phyloP scores from a whole-genome alignment of 2,113 vertebrate genomes.

The Phyllostomus discolor region DNA sequence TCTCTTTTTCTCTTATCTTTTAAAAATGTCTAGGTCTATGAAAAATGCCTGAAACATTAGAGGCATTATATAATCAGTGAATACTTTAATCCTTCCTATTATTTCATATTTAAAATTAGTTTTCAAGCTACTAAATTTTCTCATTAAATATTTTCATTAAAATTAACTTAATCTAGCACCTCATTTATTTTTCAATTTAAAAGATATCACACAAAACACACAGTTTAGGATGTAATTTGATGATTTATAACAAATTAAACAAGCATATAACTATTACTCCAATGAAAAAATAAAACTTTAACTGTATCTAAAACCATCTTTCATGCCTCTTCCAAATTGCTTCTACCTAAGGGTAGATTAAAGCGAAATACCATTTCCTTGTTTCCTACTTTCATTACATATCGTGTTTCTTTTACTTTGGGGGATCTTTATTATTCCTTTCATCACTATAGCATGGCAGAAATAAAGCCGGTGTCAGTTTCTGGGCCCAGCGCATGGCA shows the following conservation, averaged over 20 bases:
- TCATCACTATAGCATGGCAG: neutral
- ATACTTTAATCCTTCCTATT: neutral
- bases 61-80: neutral
- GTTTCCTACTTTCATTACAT: neutral
- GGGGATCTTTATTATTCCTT: neutral
- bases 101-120: neutral
- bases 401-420: neutral
- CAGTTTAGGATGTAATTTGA: neutral
- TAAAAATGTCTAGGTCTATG: neutral
- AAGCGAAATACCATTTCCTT: neutral
- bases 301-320: neutral
- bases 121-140: neutral
- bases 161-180: neutral
- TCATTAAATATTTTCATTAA: neutral
- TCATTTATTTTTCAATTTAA: neutral
- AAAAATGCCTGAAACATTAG: neutral
- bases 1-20: neutral
- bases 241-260: neutral
- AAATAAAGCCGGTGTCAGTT: neutral
- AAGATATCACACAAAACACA: neutral
- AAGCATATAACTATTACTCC: neutral
- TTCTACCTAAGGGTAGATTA: neutral
- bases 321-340: neutral
- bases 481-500: neutral
- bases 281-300: neutral